Percentiles rank a stretch among this genome's conserved stretches.
These are phyloP conservation scores for Dascyllus trimaculatus DNA, from an alignment of 2,113 vertebrate species.

Conservation along the genomic window DNA sequence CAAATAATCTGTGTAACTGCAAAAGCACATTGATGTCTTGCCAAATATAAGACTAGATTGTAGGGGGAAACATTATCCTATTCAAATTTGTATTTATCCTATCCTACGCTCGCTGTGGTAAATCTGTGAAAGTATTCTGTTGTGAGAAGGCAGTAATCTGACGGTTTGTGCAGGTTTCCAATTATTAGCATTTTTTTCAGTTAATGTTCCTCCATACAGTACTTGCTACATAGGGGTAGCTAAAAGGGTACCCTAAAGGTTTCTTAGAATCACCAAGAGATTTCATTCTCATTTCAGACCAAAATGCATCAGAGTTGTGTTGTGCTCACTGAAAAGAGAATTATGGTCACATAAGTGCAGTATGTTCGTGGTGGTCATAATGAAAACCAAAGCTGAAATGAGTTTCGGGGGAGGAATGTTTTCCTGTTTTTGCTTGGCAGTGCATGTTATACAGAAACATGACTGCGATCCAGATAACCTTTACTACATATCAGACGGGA, in stretches of 20 bases:
- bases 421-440: constrained; percentile 72
- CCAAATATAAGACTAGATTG: constrained; percentile 45
- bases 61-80: constrained; percentile 36
- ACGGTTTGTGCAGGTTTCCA: constrained; percentile 58
- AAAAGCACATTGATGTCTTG: constrained; percentile 47
- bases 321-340: constrained; percentile 63
- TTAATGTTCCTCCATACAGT: constrained; percentile 56
- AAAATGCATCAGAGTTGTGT: constrained; percentile 51
- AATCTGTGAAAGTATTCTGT: constrained; percentile 51
- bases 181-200: constrained; percentile 55
- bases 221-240: constrained; percentile 11
- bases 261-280: constrained; percentile 63
- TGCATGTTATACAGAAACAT: constrained; percentile 76
- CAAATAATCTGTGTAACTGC: constrained; percentile 58
- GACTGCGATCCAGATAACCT: constrained; percentile 79
- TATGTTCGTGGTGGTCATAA: constrained; percentile 63
- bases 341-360: constrained; percentile 70
- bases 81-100: constrained; percentile 37
- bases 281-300: constrained; percentile 71
- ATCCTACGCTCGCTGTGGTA: constrained; percentile 31
- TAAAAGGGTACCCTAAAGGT: constrained; percentile 65
- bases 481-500: constrained; percentile 75
- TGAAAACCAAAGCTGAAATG: constrained; percentile 77
- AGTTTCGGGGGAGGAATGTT: constrained; percentile 60
- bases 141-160: constrained; percentile 59